Evolutionary conservation across 2,888 invertebrate species (phyloP).

Genomic region (Escarpia spicata): DNA sequence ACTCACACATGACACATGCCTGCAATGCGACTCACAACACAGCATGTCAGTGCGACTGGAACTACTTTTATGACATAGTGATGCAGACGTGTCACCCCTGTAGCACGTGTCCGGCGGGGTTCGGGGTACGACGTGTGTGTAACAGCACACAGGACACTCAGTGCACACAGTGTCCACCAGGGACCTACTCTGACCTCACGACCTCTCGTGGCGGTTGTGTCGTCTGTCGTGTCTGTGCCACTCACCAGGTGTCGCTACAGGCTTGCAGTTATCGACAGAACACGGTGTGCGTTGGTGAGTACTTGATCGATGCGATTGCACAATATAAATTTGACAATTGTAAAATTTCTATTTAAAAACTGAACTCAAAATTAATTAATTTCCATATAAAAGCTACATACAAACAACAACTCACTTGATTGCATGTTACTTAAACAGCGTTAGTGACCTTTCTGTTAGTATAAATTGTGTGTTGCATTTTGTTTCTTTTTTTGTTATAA

Average conservation of each 20-base stretch:
- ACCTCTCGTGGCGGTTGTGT: constrained; percentile 48
- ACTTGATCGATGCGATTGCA: neutral
- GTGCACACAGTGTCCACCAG: constrained; percentile 55
- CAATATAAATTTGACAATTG: too few relatives aligned
- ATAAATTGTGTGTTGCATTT: neutral
- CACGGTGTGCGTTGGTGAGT: constrained; percentile 59
- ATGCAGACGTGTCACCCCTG: constrained; percentile 50
- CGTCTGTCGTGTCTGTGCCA: constrained; percentile 52
- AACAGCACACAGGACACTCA: constrained; percentile 49
- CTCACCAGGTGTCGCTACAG: constrained; percentile 51
- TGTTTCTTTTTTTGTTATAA: neutral
- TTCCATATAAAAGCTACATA: too few relatives aligned
- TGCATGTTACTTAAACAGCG: neutral
- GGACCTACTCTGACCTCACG: constrained; percentile 54
- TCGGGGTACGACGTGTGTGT: constrained; percentile 52
- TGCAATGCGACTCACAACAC: constrained; percentile 59
- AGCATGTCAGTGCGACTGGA: constrained; percentile 54
- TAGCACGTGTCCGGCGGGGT: constrained; percentile 53
- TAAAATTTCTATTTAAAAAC: too few relatives aligned
- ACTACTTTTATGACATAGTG: constrained; percentile 49
- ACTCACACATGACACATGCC: constrained; percentile 45
- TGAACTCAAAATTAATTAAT: too few relatives aligned
- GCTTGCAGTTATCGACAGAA: constrained; percentile 56
- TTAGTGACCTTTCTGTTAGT: neutral
- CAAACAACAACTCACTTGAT: too few relatives aligned